Evolutionary conservation across 2,797 vertebrate genomes (phyloP).

Genomic region (Enoplosus armatus): DNA sequence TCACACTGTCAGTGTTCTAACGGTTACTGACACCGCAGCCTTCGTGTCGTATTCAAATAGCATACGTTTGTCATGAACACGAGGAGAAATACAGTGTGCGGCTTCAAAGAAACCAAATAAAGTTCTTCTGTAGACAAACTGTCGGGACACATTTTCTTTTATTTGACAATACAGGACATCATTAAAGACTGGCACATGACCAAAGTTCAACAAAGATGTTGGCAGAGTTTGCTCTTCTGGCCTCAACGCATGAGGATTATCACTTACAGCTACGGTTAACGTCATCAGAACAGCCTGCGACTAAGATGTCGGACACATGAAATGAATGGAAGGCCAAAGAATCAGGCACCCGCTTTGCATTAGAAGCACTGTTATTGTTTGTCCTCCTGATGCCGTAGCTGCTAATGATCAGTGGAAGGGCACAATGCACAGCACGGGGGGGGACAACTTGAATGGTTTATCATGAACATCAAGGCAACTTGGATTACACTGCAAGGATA

Average conservation of each 20-base stretch:
- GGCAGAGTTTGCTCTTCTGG: conserved; percentile 49
- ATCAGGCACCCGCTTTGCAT: conserved; percentile 33
- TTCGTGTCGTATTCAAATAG: neutral
- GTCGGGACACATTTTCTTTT: conserved; percentile 47
- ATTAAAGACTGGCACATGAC: conserved; percentile 58
- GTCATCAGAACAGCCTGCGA: conserved; percentile 10
- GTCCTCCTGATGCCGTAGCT: conserved; percentile 20
- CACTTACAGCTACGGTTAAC: conserved; percentile 24
- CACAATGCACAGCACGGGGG: conserved; percentile 25
- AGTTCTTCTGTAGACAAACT: neutral
- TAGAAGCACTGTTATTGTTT: conserved; percentile 25
- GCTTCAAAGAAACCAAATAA: neutral
- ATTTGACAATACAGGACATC: conserved; percentile 62
- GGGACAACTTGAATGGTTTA: conserved; percentile 25
- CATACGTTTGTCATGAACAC: too few relatives aligned
- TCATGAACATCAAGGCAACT: conserved; percentile 79
- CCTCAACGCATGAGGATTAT: conserved; percentile 20
- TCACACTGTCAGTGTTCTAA: neutral
- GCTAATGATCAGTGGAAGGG: neutral
- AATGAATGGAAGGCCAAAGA: conserved; percentile 43
- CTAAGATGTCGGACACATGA: conserved; percentile 26
- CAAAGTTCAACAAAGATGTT: conserved; percentile 44
- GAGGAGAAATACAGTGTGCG: neutral
- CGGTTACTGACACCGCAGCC: too few relatives aligned
- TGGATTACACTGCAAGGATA: conserved; percentile 69